Conservation (phyloP, 2,888 invertebrate species). For the Andrena minutula region DNA sequence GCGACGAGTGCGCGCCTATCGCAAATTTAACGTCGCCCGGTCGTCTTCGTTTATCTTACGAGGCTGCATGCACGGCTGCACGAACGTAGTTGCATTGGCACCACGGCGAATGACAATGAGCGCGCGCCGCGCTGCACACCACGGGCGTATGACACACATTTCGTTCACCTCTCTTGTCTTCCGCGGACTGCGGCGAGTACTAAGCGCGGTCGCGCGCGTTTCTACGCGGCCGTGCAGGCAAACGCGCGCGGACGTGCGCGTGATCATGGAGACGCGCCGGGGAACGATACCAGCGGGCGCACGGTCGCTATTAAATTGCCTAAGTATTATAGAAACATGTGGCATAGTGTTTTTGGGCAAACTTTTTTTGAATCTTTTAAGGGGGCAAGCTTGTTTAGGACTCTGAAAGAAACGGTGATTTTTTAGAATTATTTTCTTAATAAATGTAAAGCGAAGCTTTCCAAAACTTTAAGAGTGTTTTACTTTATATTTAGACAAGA, state of each 20-base stretch:
- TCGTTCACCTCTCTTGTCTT: slow-evolving; percentile 73
- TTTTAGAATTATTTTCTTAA: too few species aligned
- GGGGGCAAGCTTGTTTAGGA: too few species aligned
- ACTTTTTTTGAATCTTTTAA: not conserved
- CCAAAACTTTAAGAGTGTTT: too few species aligned
- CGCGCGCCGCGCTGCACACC: slow-evolving; percentile 56
- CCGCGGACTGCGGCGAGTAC: slow-evolving; percentile 56
- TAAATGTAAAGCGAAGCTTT: too few species aligned
- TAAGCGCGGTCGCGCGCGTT: slow-evolving; percentile 31
- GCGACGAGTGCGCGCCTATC: slow-evolving; percentile 39
- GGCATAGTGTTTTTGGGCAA: not conserved
- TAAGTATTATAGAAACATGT: slow-evolving; percentile 75
- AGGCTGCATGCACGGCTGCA: slow-evolving; percentile 38
- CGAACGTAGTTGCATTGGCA: slow-evolving; percentile 60
- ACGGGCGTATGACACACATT: slow-evolving; percentile 77
- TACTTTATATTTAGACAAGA: too few species aligned
- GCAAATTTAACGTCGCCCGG: slow-evolving; percentile 40
- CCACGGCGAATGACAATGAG: slow-evolving; percentile 72
- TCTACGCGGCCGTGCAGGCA: slow-evolving; percentile 8
- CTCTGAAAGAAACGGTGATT: too few species aligned
- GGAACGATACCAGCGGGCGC: slow-evolving; percentile 41
- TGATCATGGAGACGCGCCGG: slow-evolving; percentile 29
- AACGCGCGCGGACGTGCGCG: not conserved
- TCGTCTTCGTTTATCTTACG: slow-evolving; percentile 38
- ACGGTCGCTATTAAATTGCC: slow-evolving; percentile 66